Evolutionary conservation across 2,888 invertebrate species (phyloP).

Genomic region (Thysanoteuthis rhombus): DNA sequence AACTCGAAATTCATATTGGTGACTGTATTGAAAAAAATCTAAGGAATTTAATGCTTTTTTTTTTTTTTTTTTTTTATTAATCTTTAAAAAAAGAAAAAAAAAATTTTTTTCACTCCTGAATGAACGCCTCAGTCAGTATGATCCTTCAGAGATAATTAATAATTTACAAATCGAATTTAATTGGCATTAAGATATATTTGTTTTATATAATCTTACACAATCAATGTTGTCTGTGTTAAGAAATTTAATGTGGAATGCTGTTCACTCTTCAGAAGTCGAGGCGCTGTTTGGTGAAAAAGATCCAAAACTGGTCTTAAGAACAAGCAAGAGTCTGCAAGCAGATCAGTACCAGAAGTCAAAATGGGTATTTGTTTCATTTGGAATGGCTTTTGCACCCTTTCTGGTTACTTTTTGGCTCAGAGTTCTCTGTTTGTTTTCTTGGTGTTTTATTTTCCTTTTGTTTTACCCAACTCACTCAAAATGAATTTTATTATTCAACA

Average conservation of each 20-base stretch:
- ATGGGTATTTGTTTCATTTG: constrained; percentile 12
- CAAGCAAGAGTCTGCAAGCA: background rate
- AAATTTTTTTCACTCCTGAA: background rate
- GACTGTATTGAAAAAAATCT: background rate
- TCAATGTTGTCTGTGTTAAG: background rate
- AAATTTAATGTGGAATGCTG: background rate
- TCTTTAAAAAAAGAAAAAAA: background rate
- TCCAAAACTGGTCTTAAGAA: background rate
- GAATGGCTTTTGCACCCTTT: background rate
- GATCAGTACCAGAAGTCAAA: constrained; percentile 12
- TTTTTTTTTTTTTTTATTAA: background rate
- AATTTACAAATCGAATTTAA: background rate
- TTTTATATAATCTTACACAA: background rate
- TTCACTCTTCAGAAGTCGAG: background rate
- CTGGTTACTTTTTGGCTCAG: background rate
- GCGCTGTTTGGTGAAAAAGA: background rate
- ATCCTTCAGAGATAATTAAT: background rate
- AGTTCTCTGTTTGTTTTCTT: no score
- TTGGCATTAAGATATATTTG: background rate
- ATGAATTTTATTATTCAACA: background rate
- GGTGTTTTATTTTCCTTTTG: background rate
- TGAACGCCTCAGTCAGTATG: background rate
- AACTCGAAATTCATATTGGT: background rate
- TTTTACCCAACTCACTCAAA: background rate
- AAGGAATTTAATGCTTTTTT: background rate